A percentile compares a stretch with the other conserved stretches of the same genome.
Conservation (phyloP, 64 coral and sea anemone species). For the Montipora capricornis region DNA sequence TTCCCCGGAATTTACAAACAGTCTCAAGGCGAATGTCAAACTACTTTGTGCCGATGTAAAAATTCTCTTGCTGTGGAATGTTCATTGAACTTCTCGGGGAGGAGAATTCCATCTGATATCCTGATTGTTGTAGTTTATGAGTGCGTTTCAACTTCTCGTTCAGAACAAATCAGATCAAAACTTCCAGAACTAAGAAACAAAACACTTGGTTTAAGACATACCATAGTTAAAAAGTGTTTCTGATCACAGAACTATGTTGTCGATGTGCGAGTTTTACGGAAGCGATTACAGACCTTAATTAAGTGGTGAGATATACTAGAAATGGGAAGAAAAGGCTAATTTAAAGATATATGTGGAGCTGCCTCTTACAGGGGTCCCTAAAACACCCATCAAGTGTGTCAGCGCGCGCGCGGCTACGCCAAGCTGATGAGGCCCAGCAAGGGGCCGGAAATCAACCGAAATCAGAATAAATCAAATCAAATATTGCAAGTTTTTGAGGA, state of each 20-base stretch:
- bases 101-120: slow-evolving; percentile 4
- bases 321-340: too few species aligned
- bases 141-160: background rate
- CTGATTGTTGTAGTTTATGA: slow-evolving; percentile 45
- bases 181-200: background rate
- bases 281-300: background rate
- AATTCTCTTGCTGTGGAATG: slow-evolving; percentile 29
- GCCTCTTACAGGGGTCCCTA: too few species aligned
- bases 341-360: too few species aligned
- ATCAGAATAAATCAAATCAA: too few species aligned
- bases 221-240: background rate
- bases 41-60: background rate
- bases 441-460: too few species aligned
- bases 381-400: too few species aligned
- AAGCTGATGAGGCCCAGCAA: too few species aligned
- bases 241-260: too few species aligned
- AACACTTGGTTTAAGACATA: background rate
- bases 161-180: background rate
- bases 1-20: slow-evolving; percentile 51
- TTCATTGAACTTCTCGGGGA: background rate
- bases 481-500: too few species aligned
- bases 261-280: background rate
- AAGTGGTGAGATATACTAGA: background rate
- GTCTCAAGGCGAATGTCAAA: slow-evolving; percentile 42
- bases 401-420: too few species aligned